A percentile compares a stretch with the other conserved stretches of the same genome.
Conservation (phyloP, 2,888 invertebrate genomes). For the Netelia virgata region DNA sequence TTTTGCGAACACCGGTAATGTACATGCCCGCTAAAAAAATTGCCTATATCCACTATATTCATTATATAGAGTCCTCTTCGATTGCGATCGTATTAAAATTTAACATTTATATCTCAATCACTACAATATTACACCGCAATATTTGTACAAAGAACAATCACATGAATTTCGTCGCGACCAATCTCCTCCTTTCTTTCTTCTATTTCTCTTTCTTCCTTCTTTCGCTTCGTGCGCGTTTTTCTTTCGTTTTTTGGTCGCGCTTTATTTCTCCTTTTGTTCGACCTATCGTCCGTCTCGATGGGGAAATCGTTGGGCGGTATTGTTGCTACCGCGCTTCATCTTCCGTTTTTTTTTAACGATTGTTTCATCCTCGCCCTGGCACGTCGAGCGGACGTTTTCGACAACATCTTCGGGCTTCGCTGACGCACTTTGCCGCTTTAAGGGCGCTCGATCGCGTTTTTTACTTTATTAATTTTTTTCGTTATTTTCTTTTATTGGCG, state of each 20-base stretch:
- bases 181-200: conserved; percentile 31
- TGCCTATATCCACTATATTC: conserved; percentile 83
- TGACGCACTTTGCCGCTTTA: conserved; percentile 41
- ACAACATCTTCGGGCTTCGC: conserved; percentile 56
- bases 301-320: conserved; percentile 41
- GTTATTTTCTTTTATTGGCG: conserved; percentile 31
- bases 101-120: conserved; percentile 85
- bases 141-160: conserved; percentile 89
- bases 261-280: conserved; percentile 44
- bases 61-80: conserved; percentile 80
- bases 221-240: conserved; percentile 45
- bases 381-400: conserved; percentile 37
- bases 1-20: conserved; percentile 80
- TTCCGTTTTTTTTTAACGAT: conserved; percentile 33
- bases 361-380: conserved; percentile 24
- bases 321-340: conserved; percentile 28
- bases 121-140: conserved; percentile 85
- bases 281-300: conserved; percentile 39
- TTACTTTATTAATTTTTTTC: conserved; percentile 39
- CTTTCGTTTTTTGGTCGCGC: conserved; percentile 58
- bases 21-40: conserved; percentile 84
- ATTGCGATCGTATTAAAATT: conserved; percentile 85
- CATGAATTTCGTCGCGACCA: conserved; percentile 84
- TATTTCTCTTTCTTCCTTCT: conserved; percentile 33
- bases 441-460: conserved; percentile 32